Conservation (phyloP, 2,888 invertebrate genomes). For the Aphidius colemani region DNA sequence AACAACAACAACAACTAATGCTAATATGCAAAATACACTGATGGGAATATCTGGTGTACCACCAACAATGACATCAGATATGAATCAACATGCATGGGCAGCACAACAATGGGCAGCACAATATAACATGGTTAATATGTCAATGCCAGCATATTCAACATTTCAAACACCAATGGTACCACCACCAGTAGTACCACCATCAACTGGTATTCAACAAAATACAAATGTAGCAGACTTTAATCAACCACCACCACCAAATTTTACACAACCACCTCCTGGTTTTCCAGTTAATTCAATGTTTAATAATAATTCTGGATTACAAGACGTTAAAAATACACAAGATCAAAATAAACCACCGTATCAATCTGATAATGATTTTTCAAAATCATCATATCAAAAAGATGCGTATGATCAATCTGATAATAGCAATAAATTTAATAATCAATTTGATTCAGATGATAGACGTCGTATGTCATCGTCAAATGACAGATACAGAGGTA, state of each 20-base stretch:
- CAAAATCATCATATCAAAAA: constrained; percentile 17
- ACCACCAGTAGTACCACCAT: constrained; percentile 23
- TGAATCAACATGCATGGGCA: constrained; percentile 48
- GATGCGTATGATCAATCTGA: constrained; percentile 29
- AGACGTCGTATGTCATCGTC: constrained; percentile 29
- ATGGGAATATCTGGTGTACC: constrained; percentile 38
- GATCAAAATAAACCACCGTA: constrained; percentile 23
- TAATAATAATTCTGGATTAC: constrained; percentile 10
- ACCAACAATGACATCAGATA: constrained; percentile 42
- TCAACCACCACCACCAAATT: constrained; percentile 28
- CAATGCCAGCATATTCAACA: constrained; percentile 30
- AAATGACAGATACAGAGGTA: constrained; percentile 37
- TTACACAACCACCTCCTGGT: constrained; percentile 27
- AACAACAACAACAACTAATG: constrained; percentile 28
- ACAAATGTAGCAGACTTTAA: constrained; percentile 27
- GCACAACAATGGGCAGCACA: constrained; percentile 53
- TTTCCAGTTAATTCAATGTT: constrained; percentile 17
- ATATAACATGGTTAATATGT: constrained; percentile 41
- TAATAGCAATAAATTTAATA: background rate
- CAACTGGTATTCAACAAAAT: constrained; percentile 22
- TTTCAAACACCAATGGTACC: constrained; percentile 32
- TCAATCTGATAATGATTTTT: constrained; percentile 24
- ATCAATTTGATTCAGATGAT: constrained; percentile 21
- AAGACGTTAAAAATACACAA: constrained; percentile 24
- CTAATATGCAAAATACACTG: constrained; percentile 11